These are phyloP conservation scores for Oophaga pumilio DNA, from an alignment of 2,113 vertebrate species.

Conservation along the genomic window DNA sequence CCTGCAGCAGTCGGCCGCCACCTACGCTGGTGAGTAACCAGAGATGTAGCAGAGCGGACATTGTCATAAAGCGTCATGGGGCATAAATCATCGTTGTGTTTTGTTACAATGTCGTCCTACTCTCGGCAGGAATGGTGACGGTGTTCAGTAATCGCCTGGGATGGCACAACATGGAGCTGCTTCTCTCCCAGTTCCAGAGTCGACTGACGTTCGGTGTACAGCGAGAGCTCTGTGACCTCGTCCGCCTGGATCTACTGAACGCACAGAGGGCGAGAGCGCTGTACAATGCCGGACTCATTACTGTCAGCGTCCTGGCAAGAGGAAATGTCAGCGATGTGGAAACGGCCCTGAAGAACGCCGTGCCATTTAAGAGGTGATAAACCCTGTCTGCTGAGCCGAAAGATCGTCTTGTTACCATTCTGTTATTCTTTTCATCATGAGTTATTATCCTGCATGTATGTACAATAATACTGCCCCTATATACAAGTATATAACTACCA, in stretches of 20 bases:
- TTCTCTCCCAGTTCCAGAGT: slow-evolving; percentile 96
- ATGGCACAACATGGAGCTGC: slow-evolving; percentile 95
- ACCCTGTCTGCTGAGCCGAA: not conserved
- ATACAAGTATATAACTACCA: no score
- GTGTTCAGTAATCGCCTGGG: slow-evolving; percentile 93
- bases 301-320: slow-evolving; percentile 88
- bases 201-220: slow-evolving; percentile 93
- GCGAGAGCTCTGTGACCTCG: slow-evolving; percentile 92
- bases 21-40: slow-evolving; percentile 83
- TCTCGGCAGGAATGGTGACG: slow-evolving; percentile 86
- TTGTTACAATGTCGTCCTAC: not conserved
- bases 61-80: not conserved
- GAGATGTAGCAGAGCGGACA: not conserved
- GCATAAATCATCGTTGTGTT: not conserved
- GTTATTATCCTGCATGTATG: no score
- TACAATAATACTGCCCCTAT: no score
- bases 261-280: slow-evolving; percentile 85
- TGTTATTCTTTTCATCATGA: no score
- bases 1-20: slow-evolving; percentile 93
- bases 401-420: not conserved
- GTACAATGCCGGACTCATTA: slow-evolving; percentile 81
- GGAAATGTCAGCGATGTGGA: slow-evolving; percentile 79
- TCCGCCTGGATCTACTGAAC: slow-evolving; percentile 88
- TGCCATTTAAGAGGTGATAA: slow-evolving; percentile 92
- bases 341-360: slow-evolving; percentile 81